Conservation (phyloP, 2,888 invertebrate species). For the Gastrophysa polygoni region DNA sequence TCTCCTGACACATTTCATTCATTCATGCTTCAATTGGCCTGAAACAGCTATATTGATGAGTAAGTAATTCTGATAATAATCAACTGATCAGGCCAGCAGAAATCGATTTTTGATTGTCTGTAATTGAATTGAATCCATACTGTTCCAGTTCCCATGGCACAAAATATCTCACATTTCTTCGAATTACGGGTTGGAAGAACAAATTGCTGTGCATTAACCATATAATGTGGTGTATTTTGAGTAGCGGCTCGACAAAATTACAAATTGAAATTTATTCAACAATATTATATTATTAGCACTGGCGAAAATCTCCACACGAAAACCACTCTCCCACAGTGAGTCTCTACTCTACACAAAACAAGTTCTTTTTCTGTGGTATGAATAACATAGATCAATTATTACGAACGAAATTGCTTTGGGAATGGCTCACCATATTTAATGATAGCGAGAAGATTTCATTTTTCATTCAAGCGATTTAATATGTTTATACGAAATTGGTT, state of each 20-base stretch:
- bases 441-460: constrained; percentile 14
- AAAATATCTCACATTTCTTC: background rate
- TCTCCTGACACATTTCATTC: too few relatives aligned
- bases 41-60: too few relatives aligned
- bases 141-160: background rate
- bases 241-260: constrained; percentile 31
- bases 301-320: constrained; percentile 26
- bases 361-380: constrained; percentile 29
- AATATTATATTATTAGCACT: constrained; percentile 29
- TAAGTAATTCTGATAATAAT: too few relatives aligned
- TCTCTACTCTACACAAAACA: constrained; percentile 27
- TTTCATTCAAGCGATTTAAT: constrained; percentile 14
- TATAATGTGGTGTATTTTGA: constrained; percentile 24
- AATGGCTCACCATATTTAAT: constrained; percentile 30
- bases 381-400: constrained; percentile 31
- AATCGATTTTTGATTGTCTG: too few relatives aligned
- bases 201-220: constrained; percentile 1
- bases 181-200: background rate
- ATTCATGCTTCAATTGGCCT: too few relatives aligned
- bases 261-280: constrained; percentile 29
- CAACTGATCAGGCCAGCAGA: too few relatives aligned
- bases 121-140: too few relatives aligned
- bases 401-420: constrained; percentile 29
- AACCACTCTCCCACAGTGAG: constrained; percentile 28
- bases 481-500: constrained; percentile 19